A percentile compares a stretch with the other conserved stretches of the same genome.
Evolutionary conservation across 2,888 invertebrate species (phyloP).

Genomic region (Trichogramma dendrolimi): DNA sequence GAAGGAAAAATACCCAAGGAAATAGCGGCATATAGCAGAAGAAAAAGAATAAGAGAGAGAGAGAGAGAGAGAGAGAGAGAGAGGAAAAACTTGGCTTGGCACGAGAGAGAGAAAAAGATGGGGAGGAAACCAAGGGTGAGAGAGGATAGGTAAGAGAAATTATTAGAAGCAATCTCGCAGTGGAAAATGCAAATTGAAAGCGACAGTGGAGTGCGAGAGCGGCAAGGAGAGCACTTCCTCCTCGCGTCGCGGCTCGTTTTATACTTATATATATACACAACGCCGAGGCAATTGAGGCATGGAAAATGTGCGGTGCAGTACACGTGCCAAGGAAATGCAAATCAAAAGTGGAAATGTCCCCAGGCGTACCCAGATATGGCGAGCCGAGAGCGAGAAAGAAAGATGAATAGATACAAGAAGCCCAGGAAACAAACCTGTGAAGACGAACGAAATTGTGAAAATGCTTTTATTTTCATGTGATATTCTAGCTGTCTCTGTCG

Average conservation of each 20-base stretch:
- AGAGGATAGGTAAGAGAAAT: slow-evolving; percentile 11
- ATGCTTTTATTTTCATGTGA: too few relatives aligned
- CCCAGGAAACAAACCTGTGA: too few relatives aligned
- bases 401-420: neutral
- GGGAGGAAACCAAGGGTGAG: slow-evolving; percentile 7
- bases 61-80: slow-evolving; percentile 2
- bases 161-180: slow-evolving; percentile 24
- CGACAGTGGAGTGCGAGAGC: slow-evolving; percentile 15
- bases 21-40: neutral
- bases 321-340: slow-evolving; percentile 21
- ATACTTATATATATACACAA: too few relatives aligned
- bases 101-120: neutral
- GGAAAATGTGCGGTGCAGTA: slow-evolving; percentile 5
- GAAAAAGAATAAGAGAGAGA: neutral
- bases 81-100: neutral
- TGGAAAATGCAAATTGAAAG: slow-evolving; percentile 24
- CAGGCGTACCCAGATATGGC: neutral
- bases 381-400: neutral
- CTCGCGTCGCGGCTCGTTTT: neutral
- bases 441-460: too few relatives aligned
- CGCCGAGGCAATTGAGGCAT: slow-evolving; percentile 5
- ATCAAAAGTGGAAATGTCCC: slow-evolving; percentile 23
- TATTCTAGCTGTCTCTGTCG: too few relatives aligned
- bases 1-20: neutral
- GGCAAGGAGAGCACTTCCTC: neutral